phyloP scores from a whole-genome alignment of 1,140 invertebrate genomes.

The Aethina tumida region DNA sequence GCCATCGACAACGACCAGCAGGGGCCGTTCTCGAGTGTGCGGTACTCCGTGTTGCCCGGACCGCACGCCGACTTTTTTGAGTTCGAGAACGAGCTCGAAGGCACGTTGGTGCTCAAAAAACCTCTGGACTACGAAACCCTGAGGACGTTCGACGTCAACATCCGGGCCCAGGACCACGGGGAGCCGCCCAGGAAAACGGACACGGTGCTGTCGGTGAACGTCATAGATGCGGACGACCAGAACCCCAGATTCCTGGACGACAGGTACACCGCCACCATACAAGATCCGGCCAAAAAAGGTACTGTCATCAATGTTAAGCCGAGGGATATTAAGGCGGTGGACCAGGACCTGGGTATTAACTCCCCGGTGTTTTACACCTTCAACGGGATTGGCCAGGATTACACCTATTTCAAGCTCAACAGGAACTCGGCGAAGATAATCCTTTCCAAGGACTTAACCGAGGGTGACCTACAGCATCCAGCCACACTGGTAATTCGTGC shows the following conservation, averaged over 20 bases:
- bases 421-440: slow-evolving; percentile 43
- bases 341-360: slow-evolving; percentile 73
- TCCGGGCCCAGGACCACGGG: slow-evolving; percentile 79
- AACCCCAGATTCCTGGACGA: slow-evolving; percentile 52
- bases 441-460: slow-evolving; percentile 47
- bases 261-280: slow-evolving; percentile 58
- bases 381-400: slow-evolving; percentile 51
- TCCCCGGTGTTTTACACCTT: slow-evolving; percentile 59
- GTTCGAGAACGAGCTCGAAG: slow-evolving; percentile 78
- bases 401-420: slow-evolving; percentile 36
- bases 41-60: slow-evolving; percentile 72
- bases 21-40: slow-evolving; percentile 79
- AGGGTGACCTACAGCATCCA: slow-evolving; percentile 52
- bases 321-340: slow-evolving; percentile 56
- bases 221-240: slow-evolving; percentile 87
- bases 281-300: slow-evolving; percentile 50
- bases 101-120: slow-evolving; percentile 68
- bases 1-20: slow-evolving; percentile 80
- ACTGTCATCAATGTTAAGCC: slow-evolving; percentile 45
- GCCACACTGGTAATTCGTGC: slow-evolving; percentile 63
- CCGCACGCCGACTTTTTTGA: slow-evolving; percentile 69
- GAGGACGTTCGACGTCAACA: slow-evolving; percentile 66
- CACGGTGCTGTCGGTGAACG: slow-evolving; percentile 64
- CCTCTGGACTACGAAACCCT: slow-evolving; percentile 77
- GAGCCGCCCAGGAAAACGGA: slow-evolving; percentile 63